Evolutionary conservation across 2,113 vertebrate genomes (phyloP), one percentile per base, ranked within the genome.

Genomic region (Triplophysa rosa): DNA sequence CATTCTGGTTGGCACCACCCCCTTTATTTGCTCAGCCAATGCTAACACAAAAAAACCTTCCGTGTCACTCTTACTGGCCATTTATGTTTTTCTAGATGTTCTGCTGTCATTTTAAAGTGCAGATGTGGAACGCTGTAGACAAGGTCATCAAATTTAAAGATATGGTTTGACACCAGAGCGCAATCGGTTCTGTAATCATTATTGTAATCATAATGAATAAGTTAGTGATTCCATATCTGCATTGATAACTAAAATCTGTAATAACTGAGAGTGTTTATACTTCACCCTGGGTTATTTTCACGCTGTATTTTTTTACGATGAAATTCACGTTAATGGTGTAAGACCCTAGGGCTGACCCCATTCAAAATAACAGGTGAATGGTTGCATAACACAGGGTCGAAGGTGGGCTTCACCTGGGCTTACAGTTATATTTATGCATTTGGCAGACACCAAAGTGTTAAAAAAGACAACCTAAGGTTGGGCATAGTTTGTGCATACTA

Each of bases 1-100:
- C 92, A 93, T 85, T 93, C 94, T 0, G 96, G 97, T 98, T 95
- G 92, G 95, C 87, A 90, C 88, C 61, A 65, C 83, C 82, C 80
- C 79, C 65, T 78, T 76, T 33, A 33, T 58, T 78, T 19, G 85
- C 64, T 79, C 33, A 52, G 61, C 37, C 72, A 70, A 63, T 81
- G 40, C 74, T 82, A 67, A 84, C 78, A 69, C 63, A 61, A 17
- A 68, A 16, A 69, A 21, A 37, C 70, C 24, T 24, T 77, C 62
- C 73, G 12, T 79, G 33, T 49, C 72, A 23, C 66, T 62, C 24
- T 42, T 33, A 17, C 47, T 13, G 61, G 11, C 40, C 42, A 56
- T 62, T 75, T 74, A 49, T 16, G 29, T 17, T n/a, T n/a, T 58
- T n/a, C 14, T 54, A 54, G 49, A 54, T 58, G 14, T 42, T 70